Base-by-base conservation (phyloP, 2,113 vertebrate species). In the Condylura cristata region DNA sequence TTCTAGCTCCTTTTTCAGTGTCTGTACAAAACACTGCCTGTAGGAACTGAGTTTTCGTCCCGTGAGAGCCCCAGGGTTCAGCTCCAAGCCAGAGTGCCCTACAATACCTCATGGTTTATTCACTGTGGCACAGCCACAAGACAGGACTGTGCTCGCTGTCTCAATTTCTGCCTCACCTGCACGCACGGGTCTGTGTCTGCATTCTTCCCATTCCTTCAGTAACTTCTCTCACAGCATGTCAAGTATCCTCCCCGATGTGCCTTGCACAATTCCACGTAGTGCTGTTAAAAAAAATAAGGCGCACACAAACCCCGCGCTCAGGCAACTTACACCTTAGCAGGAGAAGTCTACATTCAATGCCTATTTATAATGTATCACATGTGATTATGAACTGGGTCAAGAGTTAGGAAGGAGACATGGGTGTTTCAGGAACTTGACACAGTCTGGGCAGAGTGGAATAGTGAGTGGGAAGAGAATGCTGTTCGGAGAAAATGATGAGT, bases 121-220 rank as follows among this genome's bases (percentile, higher is more conserved):
- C 32, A 30, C 11, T 0, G 6, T 30, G 56, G 4, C 26, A 24
- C 3, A 1, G n/a, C 30, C 20, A n/a, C 9, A 0, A 2, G 48
- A 13, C 0, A 16, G 39, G 11, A 18, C 5, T 0, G 1, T 32
- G 11, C 28, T 44, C 22, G 61, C 48, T 22, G 60, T 34, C 12
- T 4, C 46, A 9, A 34, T 44, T 17, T 68, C 46, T 20, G 60
- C 30, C 12, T 4, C 46, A 9, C 46, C 41, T 14, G 30, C 46
- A 48, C 11, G 6, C 46, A 11, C 14, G 30, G 48, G 12, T 65
- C 70, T 32, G 22, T 6, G 9, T 41, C n/a, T 28, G 12, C 44
- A 7, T 78, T 46, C 66, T 91, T 70, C 5, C 20, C n/a, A 34
- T 44, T 9, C 26, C 22, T 51, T 32, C 41, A 24, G 22, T 39